Evolutionary conservation across 2,113 vertebrate species (phyloP).

Genomic region (Tychaedon coryphoeus): DNA sequence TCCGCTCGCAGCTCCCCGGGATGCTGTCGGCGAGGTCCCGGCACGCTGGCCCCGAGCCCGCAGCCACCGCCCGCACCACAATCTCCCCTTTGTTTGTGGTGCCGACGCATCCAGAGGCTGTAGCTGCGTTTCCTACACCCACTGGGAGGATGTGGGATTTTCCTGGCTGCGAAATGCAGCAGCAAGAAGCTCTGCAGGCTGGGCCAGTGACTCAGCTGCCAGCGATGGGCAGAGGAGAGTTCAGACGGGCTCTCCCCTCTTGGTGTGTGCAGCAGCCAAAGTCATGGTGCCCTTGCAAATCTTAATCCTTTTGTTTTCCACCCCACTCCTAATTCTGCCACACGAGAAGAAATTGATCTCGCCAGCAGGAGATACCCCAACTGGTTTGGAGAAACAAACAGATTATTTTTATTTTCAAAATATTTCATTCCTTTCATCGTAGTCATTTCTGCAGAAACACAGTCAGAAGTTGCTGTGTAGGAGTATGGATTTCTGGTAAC

Average conservation of each 20-base stretch:
- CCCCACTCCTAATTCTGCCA: neutral
- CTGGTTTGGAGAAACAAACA: constrained; percentile 30
- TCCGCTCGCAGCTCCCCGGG: accelerated
- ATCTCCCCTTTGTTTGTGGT: neutral
- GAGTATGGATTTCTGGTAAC: constrained; percentile 73
- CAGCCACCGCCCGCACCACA: neutral
- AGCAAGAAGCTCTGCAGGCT: neutral
- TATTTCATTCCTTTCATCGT: constrained; percentile 46
- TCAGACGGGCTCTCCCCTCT: neutral
- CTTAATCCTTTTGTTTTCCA: neutral
- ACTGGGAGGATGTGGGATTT: constrained; percentile 55
- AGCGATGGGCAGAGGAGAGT: neutral
- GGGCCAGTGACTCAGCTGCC: constrained; percentile 28
- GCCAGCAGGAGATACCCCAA: neutral
- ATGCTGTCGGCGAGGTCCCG: neutral
- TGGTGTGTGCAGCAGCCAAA: accelerated
- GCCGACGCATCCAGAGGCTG: neutral
- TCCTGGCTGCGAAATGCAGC: neutral
- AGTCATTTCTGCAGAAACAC: constrained; percentile 77
- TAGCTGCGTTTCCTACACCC: constrained; percentile 1
- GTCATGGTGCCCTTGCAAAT: neutral
- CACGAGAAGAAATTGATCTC: neutral
- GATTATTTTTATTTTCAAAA: constrained; percentile 39
- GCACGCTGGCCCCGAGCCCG: neutral
- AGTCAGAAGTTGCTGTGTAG: constrained; percentile 73